Evolutionary conservation across 2,797 vertebrate genomes (phyloP), one percentile per base, ranked within the genome.

Genomic region (Masticophis lateralis): DNA sequence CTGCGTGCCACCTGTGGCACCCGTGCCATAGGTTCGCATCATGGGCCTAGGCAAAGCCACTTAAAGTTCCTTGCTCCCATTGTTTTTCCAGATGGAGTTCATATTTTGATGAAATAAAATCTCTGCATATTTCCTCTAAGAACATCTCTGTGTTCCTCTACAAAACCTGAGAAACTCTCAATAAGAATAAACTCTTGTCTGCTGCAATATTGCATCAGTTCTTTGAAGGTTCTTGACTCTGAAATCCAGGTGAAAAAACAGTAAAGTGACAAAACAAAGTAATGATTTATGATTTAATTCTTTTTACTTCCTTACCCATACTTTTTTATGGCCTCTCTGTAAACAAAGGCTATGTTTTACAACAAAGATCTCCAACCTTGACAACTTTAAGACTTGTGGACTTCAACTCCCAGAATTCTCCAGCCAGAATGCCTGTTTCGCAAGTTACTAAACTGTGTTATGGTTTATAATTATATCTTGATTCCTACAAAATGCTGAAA

Each of bases 301-400:
- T 86, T 92, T 88, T 43, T 60, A 91, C 79, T 32, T 37, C 91
- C 88, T 60, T 60, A 60, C 22, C 20, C 91, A 1, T 1, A 60
- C 60, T 53, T 94, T 95, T 95, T 92, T 91, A 92, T 1, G 92
- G 92, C 11, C 91, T 91, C 93, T 59, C 90, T 86, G 88, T 92
- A 92, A 92, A 93, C 69, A 97, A 91, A 74, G 94, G 14, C 43
- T 63, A 51, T 89, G 91, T 66, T 66, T 28, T 2, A 66, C 11
- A 66, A n/a, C 20, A 60, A 18, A 20, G 20, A 2, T 25, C 59
- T 60, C 59, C 59, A 60, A 25, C 5, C 20, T 59, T 59, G 57
- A 5, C 6, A 59, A 59, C 59, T 9, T 60, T 60, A 60, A 60
- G 59, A 60, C 59, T 60, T 60, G 59, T 25, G 8, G 59, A 60